phyloP scores from a whole-genome alignment of 2,797 vertebrate species.

The Falco rusticolus region DNA sequence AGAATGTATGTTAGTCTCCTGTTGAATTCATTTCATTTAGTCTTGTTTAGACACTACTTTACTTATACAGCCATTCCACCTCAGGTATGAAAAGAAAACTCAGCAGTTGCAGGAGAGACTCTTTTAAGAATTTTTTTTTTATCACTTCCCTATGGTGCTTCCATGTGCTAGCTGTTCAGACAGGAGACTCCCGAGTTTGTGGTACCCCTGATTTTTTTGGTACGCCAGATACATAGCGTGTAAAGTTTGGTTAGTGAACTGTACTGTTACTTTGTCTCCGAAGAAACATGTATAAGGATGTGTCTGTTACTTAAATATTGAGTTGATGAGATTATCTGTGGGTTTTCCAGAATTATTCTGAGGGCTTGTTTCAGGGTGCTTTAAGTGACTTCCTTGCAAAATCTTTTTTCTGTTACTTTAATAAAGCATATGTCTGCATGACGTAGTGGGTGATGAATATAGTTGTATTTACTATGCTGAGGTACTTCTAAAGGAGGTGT shows the following conservation, averaged over 20 bases:
- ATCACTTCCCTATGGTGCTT: neutral
- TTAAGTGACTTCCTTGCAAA: neutral
- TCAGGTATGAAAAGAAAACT: neutral
- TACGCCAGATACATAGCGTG: neutral
- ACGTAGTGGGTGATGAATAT: neutral
- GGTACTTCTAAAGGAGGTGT: neutral
- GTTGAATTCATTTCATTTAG: neutral
- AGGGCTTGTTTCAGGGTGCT: neutral
- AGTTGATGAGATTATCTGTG: neutral
- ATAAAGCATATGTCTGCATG: neutral
- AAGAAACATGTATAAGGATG: neutral
- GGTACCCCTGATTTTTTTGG: neutral
- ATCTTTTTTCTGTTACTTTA: neutral
- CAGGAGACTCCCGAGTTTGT: neutral
- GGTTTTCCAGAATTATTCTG: neutral
- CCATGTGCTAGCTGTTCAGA: neutral
- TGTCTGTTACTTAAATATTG: neutral
- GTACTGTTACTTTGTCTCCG: neutral
- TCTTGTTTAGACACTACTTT: neutral
- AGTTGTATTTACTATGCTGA: neutral
- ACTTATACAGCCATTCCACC: neutral
- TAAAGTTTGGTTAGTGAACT: neutral
- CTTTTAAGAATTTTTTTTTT: neutral
- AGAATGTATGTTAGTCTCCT: neutral
- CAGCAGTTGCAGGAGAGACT: neutral